phyloP scores from a whole-genome alignment of 2,888 invertebrate species.

The Elegia similella region DNA sequence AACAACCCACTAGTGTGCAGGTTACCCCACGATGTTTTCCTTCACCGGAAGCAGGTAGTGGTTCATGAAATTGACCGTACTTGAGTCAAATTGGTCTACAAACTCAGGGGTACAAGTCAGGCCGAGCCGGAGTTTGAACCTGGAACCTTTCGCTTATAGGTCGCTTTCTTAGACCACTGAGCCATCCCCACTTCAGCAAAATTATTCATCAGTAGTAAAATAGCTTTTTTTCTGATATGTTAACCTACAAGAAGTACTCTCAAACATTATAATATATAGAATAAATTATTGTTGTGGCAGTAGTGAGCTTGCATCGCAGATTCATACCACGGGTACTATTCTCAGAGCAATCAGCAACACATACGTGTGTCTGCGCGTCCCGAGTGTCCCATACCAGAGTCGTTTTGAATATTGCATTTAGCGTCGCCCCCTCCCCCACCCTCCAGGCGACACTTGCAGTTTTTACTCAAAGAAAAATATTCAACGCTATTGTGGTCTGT shows the following conservation, averaged over 20 bases:
- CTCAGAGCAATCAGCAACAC: slow-evolving; percentile 67
- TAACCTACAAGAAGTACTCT: slow-evolving; percentile 36
- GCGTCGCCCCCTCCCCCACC: slow-evolving; percentile 34
- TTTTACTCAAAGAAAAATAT: slow-evolving; percentile 36
- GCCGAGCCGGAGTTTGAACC: too few species aligned
- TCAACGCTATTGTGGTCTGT: slow-evolving; percentile 25
- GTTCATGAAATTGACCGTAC: too few species aligned
- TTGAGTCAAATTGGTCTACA: too few species aligned
- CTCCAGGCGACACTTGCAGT: slow-evolving; percentile 16
- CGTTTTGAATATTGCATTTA: slow-evolving; percentile 76
- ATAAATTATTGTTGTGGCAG: slow-evolving; percentile 36
- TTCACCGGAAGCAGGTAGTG: too few species aligned
- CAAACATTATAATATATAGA: slow-evolving; percentile 27
- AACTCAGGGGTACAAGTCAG: too few species aligned
- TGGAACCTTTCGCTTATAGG: too few species aligned
- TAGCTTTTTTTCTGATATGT: slow-evolving; percentile 34
- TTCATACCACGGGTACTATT: slow-evolving; percentile 58
- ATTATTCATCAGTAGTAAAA: too few species aligned
- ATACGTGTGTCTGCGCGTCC: slow-evolving; percentile 59
- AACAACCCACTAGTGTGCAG: too few species aligned
- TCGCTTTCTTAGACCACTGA: too few species aligned
- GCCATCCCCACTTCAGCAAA: too few species aligned
- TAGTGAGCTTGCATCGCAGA: slow-evolving; percentile 46
- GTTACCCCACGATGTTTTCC: too few species aligned
- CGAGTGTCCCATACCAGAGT: slow-evolving; percentile 56